These are phyloP conservation scores for Sphecodes monilicornis DNA, from an alignment of 2,888 invertebrate species.

Conservation along the genomic window DNA sequence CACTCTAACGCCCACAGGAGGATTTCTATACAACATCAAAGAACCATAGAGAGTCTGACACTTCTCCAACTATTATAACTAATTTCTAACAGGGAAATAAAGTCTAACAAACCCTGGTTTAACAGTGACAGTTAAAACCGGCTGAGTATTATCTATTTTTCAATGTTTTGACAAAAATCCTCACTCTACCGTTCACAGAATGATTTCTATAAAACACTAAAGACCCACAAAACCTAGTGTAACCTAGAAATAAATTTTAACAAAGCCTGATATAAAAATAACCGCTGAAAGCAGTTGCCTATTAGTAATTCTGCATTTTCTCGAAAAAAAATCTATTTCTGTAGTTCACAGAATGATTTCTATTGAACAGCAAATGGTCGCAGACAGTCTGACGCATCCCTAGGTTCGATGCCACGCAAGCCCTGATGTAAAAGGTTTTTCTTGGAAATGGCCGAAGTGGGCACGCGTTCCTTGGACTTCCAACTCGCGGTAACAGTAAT, in stretches of 20 bases:
- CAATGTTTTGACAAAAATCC: not conserved
- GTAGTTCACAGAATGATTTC: not conserved
- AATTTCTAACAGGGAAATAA: not conserved
- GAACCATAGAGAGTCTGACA: not conserved
- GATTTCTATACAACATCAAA: not conserved
- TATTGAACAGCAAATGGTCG: not conserved
- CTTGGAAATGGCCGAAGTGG: slow-evolving; percentile 5
- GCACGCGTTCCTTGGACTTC: slow-evolving; percentile 61
- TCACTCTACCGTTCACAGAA: too few relatives aligned
- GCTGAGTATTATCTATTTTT: not conserved
- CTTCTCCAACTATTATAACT: not conserved
- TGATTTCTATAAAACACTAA: too few relatives aligned
- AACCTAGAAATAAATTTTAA: too few relatives aligned
- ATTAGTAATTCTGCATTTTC: not conserved
- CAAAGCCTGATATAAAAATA: too few relatives aligned
- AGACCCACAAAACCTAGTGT: too few relatives aligned
- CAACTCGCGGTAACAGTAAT: slow-evolving; percentile 52
- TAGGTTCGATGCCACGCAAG: not conserved
- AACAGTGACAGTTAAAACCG: not conserved
- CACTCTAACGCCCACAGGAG: not conserved
- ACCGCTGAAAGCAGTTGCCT: not conserved
- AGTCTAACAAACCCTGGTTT: not conserved
- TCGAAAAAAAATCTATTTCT: not conserved
- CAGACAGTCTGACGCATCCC: not conserved
- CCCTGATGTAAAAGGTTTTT: slow-evolving; percentile 4